A percentile compares a stretch with the other conserved stretches of the same genome.
phyloP scores from a whole-genome alignment of 1,140 invertebrate genomes.

The Hycleus cichorii region DNA sequence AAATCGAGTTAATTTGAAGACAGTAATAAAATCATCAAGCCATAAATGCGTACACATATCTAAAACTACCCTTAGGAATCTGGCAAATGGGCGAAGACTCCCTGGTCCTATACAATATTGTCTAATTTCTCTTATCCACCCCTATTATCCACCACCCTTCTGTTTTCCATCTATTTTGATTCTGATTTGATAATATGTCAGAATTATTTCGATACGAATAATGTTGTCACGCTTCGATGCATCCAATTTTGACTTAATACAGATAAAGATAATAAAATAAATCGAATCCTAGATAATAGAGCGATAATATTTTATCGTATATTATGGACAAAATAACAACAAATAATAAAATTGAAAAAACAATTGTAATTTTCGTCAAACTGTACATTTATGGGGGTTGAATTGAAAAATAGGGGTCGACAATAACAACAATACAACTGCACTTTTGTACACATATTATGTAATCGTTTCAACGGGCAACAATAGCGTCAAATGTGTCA shows the following conservation, averaged over 20 bases:
- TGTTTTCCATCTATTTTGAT: slow-evolving; percentile 24
- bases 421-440: slow-evolving; percentile 6
- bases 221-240: slow-evolving; percentile 10
- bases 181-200: slow-evolving; percentile 20
- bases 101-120: slow-evolving; percentile 11
- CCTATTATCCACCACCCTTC: slow-evolving; percentile 9
- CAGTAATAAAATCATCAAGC: too few species aligned
- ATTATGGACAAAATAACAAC: too few species aligned
- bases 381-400: too few species aligned
- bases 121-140: slow-evolving; percentile 17
- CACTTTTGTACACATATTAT: slow-evolving; percentile 3
- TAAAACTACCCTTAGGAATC: too few species aligned
- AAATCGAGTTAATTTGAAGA: too few species aligned
- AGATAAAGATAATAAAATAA: slow-evolving; percentile 7
- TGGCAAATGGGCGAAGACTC: neutral
- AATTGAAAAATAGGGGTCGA: too few species aligned
- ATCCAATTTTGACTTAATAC: slow-evolving; percentile 14
- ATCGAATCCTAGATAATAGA: neutral
- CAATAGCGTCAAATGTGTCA: slow-evolving; percentile 18
- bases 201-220: slow-evolving; percentile 17
- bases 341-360: too few species aligned
- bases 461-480: slow-evolving; percentile 13
- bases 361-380: too few species aligned
- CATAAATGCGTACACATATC: too few species aligned
- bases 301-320: too few species aligned